A percentile compares a stretch with the other conserved stretches of the same genome.
phyloP scores from a whole-genome alignment of 2,888 invertebrate genomes.

The Erpobdella octoculata region DNA sequence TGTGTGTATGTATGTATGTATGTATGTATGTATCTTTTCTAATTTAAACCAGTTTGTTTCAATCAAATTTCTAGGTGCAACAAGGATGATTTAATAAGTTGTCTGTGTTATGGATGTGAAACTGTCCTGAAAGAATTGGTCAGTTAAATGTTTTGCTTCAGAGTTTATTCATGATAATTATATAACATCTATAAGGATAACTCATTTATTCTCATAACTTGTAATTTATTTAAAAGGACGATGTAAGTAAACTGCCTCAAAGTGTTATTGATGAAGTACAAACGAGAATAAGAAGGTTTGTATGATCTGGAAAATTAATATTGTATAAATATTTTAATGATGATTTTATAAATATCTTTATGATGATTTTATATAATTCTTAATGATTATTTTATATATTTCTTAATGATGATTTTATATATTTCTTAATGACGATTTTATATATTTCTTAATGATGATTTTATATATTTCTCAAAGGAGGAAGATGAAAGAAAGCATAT shows the following conservation, averaged over 20 bases:
- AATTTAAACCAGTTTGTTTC: not conserved
- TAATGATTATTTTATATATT: too few relatives aligned
- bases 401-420: too few relatives aligned
- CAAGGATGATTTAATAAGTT: not conserved
- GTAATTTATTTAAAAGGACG: too few relatives aligned
- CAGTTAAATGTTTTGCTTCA: not conserved
- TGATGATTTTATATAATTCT: too few relatives aligned
- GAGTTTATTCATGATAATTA: not conserved
- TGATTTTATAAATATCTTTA: too few relatives aligned
- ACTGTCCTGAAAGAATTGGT: not conserved
- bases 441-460: too few relatives aligned
- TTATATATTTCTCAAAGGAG: not conserved
- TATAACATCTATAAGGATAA: not conserved
- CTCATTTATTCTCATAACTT: too few relatives aligned
- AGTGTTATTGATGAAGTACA: not conserved
- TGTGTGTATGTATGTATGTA: too few relatives aligned
- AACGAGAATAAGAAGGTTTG: not conserved
- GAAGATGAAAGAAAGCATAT: constrained; percentile 2
- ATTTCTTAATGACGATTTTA: too few relatives aligned
- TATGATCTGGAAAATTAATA: not conserved
- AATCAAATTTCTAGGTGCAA: not conserved
- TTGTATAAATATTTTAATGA: too few relatives aligned
- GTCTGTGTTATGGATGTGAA: constrained; percentile 7
- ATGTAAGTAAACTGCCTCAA: not conserved
- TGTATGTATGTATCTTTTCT: not conserved